Base-by-base conservation (phyloP, 2,888 invertebrate species). In the Heliconius hortense region DNA sequence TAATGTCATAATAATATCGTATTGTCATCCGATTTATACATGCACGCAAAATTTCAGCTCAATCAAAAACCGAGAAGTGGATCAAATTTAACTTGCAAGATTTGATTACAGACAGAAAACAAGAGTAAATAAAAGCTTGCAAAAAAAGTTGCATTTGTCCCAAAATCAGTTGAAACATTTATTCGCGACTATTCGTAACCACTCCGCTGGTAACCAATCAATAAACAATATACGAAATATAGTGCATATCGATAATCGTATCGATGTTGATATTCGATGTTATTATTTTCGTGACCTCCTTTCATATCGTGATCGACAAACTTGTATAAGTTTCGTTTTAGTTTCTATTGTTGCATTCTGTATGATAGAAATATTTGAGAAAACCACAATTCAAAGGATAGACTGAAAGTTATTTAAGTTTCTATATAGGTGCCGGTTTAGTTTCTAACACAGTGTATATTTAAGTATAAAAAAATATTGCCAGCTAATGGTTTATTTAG, bases 331-430 rank as follows among this genome's bases (percentile, higher is more conserved):
- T 28, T 68, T 68, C 28, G 15, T 24, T 26, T 43, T 43, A 66
- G 66, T 66, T 66, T 28, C 68, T 56, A 69, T 53, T 53, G 53
- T 53, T 69, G 48, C 31, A n/a, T 28, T 31, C 28, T 59, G n/a
- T 26, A 53, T 53, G 5, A 68, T 68, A 48, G 68, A 53, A 68
- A 53, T 68, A 68, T 53, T 53, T 31, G n/a, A 56, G 68, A 53
- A 68, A 56, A 68, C 68, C 68, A 53, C 31, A 53, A 53, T 53
- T 21, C n/a, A 53, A n/a, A n/a, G 31, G 31, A 68, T 28, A 21
- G 28, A 31, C n/a, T n/a, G 28, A 53, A 68, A 68, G n/a, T 69
- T 48, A 21, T 68, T 53, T 69, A 53, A 69, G 28, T 53, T 53
- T 69, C 68, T 69, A 31, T n/a, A 53, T 31, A n/a, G 31, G 15